Base-by-base conservation (phyloP, 2,888 invertebrate species). In the Apamea sordens region DNA sequence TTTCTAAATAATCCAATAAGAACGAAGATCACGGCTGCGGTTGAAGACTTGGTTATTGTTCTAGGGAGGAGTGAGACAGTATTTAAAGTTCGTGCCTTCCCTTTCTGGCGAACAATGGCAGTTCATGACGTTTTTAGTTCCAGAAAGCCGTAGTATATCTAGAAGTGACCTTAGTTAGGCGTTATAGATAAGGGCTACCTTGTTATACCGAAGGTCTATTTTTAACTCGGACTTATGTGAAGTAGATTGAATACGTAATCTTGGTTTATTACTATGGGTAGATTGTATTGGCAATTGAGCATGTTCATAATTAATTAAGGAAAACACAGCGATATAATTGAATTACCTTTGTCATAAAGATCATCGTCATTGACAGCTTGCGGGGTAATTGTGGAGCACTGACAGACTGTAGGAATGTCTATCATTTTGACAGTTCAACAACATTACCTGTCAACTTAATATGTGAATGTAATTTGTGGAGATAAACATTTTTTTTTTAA, bases 1-100 rank as follows among this genome's bases (percentile, higher is more conserved):
- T 86, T 84, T 85, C 44, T 82, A 78, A 70, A 82, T 89, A 89
- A 89, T 89, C 89, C 89, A 89, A 89, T 89, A 86, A 84, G 64
- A 70, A 63, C 61, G 44, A 89, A 89, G 85, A 89, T 86, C 84
- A 86, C 70, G 77, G 87, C 73, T 80, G 77, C 32, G 74, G 69
- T 83, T 47, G 73, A 80, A 86, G 79, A 73, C 82, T 80, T 83
- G 73, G 68, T 67, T 76, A 53, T 65, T 72, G 64, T 72, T 73
- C 73, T 21, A 59, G 7, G 68, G 24, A 32, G 15, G 69, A 87
- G 24, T 61, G 61, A 68, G 76, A 80, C 44, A 56, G 73, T 53
- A 24, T 65, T 76, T 41, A 36, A 76, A 74, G 36, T 24, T 59
- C 24, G 1, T 50, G 44, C 15, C 41, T 41, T 80, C 47, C 44